A percentile compares a stretch with the other conserved stretches of the same genome.
Conservation (phyloP, 1,140 invertebrate genomes). For the Ridgeia piscesae region DNA sequence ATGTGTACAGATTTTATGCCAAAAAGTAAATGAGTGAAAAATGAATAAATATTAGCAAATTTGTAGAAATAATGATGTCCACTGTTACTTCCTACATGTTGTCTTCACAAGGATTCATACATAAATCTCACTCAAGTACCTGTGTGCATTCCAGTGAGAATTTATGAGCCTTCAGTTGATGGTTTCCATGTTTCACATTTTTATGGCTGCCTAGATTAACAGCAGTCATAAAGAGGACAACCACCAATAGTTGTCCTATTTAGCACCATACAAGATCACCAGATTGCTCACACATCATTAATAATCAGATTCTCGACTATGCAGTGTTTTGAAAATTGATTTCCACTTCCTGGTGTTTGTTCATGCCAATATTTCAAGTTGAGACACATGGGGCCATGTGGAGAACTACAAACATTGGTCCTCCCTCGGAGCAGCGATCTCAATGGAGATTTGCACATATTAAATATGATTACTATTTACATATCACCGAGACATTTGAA, state of each 20-base stretch:
- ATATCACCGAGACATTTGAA: neutral
- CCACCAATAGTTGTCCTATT: neutral
- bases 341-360: neutral
- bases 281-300: neutral
- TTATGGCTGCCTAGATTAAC: no score
- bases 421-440: neutral
- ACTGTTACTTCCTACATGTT: no score
- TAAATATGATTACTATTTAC: neutral
- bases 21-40: no score
- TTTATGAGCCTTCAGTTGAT: neutral
- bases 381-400: neutral
- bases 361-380: neutral
- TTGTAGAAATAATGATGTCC: no score
- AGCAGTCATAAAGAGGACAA: no score
- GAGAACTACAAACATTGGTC: neutral
- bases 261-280: neutral
- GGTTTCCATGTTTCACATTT: no score
- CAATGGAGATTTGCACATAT: neutral
- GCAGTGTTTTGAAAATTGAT: neutral
- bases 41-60: no score
- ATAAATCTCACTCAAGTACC: neutral
- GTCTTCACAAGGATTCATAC: no score
- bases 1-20: no score
- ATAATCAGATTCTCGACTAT: neutral
- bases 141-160: neutral